Conservation (phyloP, 2,888 invertebrate species). For the Tigriopus californicus region DNA sequence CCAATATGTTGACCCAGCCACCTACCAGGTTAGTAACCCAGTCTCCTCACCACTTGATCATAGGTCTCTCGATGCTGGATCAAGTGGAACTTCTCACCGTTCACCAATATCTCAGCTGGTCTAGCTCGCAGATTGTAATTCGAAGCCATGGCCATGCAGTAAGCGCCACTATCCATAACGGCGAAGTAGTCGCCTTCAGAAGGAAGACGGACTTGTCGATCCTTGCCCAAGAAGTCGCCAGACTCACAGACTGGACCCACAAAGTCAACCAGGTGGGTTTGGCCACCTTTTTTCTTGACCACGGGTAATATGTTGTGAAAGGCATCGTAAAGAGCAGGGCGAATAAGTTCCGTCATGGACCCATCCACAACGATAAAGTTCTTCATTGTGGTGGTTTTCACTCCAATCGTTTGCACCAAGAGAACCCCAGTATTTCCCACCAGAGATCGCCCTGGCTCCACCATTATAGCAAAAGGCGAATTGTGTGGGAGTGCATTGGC, state of each 20-base stretch:
- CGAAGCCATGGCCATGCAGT: too few relatives aligned
- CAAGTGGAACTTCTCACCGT: too few relatives aligned
- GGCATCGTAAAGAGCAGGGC: constrained; percentile 17
- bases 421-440: constrained; percentile 16
- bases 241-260: constrained; percentile 2
- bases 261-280: neutral
- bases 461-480: neutral
- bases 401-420: constrained; percentile 15
- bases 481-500: neutral
- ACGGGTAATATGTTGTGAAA: neutral
- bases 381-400: constrained; percentile 10
- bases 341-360: constrained; percentile 18
- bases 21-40: constrained; percentile 19
- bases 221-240: neutral
- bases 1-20: constrained; percentile 20
- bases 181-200: too few relatives aligned
- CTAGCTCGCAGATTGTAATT: too few relatives aligned
- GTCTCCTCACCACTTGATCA: too few relatives aligned
- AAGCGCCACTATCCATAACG: too few relatives aligned
- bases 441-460: neutral
- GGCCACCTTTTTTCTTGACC: neutral
- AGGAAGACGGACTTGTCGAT: too few relatives aligned
- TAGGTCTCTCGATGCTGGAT: too few relatives aligned
- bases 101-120: too few relatives aligned
- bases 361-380: constrained; percentile 17